These are phyloP conservation scores for Epiblema foenella DNA, from an alignment of 2,888 invertebrate species.

Conservation along the genomic window DNA sequence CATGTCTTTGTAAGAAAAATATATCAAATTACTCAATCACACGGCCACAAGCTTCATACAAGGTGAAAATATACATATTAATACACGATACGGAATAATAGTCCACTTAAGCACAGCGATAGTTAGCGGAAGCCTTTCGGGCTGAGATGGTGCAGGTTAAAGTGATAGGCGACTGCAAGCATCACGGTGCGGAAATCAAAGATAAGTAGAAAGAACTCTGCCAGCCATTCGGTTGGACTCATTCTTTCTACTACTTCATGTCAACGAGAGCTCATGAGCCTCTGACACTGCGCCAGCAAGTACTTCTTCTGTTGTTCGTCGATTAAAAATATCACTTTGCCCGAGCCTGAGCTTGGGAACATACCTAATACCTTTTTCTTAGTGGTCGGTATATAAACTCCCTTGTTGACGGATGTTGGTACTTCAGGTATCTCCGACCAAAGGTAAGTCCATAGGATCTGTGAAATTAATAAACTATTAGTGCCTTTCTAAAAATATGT, in stretches of 20 bases:
- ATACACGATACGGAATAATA: conserved; percentile 47
- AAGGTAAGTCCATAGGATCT: conserved; percentile 91
- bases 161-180: conserved; percentile 71
- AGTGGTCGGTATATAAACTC: conserved; percentile 86
- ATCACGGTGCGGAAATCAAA: conserved; percentile 75
- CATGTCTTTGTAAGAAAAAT: conserved; percentile 14
- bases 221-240: conserved; percentile 58
- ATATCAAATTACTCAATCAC: conserved; percentile 32
- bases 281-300: conserved; percentile 73
- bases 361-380: conserved; percentile 87
- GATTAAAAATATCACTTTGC: conserved; percentile 83
- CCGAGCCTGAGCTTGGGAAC: conserved; percentile 86
- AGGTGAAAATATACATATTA: conserved; percentile 12
- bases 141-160: conserved; percentile 73
- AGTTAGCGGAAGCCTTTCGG: conserved; percentile 70
- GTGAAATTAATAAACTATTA: conserved; percentile 42
- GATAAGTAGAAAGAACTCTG: conserved; percentile 77
- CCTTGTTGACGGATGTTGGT: conserved; percentile 88
- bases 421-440: conserved; percentile 90
- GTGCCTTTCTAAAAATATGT: not conserved
- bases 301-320: conserved; percentile 78
- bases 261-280: conserved; percentile 75
- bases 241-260: conserved; percentile 78
- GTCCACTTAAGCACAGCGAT: conserved; percentile 54
- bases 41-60: not conserved